Base-by-base conservation (phyloP, 2,888 invertebrate genomes). In the Julus scandinavius region DNA sequence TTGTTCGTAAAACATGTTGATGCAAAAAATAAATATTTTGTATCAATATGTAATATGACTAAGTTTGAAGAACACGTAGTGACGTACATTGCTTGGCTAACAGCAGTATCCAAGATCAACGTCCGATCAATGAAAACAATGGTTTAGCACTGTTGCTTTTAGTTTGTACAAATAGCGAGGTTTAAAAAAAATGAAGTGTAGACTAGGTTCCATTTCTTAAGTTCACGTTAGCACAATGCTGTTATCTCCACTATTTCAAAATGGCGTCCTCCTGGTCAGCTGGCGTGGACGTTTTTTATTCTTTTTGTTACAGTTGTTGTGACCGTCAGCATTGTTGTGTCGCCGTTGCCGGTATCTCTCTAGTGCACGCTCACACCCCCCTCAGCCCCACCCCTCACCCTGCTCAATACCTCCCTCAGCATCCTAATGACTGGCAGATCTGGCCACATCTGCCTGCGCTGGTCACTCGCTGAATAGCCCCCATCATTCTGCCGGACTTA, bases 341-440 rank as follows among this genome's bases (percentile, higher is more conserved):
- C 72, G 29, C 6, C 29, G 29, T 29, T 72, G 29, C 13, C 72
- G 72, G 72, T 72, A 72, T 72, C 72, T 72, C 72, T 29, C 11
- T 29, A 11, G 29, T n/a, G 29, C 72, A 72, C 72, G 13, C 72
- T 29, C 72, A 29, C 72, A 29, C 72, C 29, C 58, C 17, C 58
- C 58, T 63, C 2, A 72, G 29, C 72, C 11, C 72, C 29, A 29
- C 72, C 72, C 63, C 63, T 20, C 63, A n/a, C 63, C 63, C 72
- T 63, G 15, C n/a, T 63, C 58, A 63, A 63, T 63, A 29, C 72
- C 11, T 29, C 72, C 72, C 72, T 72, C 72, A 29, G 72, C 72
- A 72, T 72, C 49, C 85, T 85, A 85, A 85, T 85, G 85, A 85
- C 85, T 85, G 85, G 85, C 85, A 85, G 41, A 49, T 85, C 85